Percentiles rank a stretch among this genome's conserved stretches.
Conservation (phyloP, 2,797 vertebrate genomes). For the Brotula barbata region DNA sequence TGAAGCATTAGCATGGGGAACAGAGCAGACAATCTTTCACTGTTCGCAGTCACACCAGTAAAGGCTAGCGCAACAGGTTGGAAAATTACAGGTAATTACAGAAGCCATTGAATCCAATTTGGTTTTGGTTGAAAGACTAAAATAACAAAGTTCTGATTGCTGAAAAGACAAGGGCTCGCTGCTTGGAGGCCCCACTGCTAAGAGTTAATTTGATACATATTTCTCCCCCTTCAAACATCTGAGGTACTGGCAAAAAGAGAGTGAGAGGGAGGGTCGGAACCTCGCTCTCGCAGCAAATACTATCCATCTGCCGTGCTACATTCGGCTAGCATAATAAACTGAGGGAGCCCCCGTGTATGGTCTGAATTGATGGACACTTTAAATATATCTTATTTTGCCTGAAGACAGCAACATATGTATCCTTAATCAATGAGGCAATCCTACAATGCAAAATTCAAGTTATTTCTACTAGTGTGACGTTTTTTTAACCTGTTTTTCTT, state of each 20-base stretch:
- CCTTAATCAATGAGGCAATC: too few relatives aligned
- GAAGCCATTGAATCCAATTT: conserved; percentile 77
- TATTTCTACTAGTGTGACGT: too few relatives aligned
- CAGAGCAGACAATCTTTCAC: conserved; percentile 70
- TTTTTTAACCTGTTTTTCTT: too few relatives aligned
- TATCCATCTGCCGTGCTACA: conserved; percentile 77
- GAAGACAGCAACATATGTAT: too few relatives aligned
- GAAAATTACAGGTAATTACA: conserved; percentile 81
- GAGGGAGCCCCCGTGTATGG: conserved; percentile 72
- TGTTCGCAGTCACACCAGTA: conserved; percentile 60
- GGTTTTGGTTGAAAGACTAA: conserved; percentile 79
- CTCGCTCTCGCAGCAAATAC: conserved; percentile 74
- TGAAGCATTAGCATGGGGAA: conserved; percentile 56
- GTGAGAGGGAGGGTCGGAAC: conserved; percentile 72
- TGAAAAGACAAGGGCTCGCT: conserved; percentile 74
- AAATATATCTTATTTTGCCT: too few relatives aligned
- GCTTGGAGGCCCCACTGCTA: conserved; percentile 70
- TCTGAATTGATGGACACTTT: too few relatives aligned
- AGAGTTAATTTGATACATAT: conserved; percentile 81
- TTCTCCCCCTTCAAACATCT: conserved; percentile 76
- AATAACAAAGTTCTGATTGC: conserved; percentile 81
- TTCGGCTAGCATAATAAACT: conserved; percentile 76
- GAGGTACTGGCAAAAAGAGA: conserved; percentile 70
- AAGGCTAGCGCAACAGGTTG: conserved; percentile 72
- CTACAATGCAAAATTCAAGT: too few relatives aligned